Conservation (phyloP, 2,797 vertebrate species). For the Clarias fuscus region DNA sequence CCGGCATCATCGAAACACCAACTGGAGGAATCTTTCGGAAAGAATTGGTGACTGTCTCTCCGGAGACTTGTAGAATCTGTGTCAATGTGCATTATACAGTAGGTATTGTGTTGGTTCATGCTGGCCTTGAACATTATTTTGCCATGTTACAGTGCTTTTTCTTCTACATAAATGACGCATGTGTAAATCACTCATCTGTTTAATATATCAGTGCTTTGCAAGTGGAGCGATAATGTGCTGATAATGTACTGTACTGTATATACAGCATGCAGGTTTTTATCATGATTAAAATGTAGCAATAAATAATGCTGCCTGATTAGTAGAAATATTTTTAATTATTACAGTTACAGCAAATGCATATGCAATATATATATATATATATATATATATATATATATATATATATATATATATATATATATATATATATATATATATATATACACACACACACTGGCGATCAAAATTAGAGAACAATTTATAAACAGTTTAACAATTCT, state of each 20-base stretch:
- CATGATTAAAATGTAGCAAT: not conserved
- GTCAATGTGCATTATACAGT: not conserved
- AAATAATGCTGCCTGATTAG: not conserved
- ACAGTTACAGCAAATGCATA: not conserved
- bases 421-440: no score
- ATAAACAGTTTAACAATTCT: no score
- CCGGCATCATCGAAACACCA: not conserved
- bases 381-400: no score
- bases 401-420: no score
- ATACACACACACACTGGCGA: no score
- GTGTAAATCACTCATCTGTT: no score
- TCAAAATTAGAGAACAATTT: no score
- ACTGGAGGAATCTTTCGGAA: not conserved
- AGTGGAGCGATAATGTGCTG: not conserved
- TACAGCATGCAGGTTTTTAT: not conserved
- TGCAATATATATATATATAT: no score
- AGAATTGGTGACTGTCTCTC: not conserved
- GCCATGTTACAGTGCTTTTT: not conserved
- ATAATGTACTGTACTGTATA: not conserved
- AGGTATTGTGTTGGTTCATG: not conserved
- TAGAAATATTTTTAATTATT: not conserved
- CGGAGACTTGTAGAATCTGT: not conserved
- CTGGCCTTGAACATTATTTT: not conserved
- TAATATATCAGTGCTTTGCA: not conserved
- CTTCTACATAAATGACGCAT: no score